phyloP scores from a whole-genome alignment of 2,888 invertebrate genomes.

The Ernsta delagoae region DNA sequence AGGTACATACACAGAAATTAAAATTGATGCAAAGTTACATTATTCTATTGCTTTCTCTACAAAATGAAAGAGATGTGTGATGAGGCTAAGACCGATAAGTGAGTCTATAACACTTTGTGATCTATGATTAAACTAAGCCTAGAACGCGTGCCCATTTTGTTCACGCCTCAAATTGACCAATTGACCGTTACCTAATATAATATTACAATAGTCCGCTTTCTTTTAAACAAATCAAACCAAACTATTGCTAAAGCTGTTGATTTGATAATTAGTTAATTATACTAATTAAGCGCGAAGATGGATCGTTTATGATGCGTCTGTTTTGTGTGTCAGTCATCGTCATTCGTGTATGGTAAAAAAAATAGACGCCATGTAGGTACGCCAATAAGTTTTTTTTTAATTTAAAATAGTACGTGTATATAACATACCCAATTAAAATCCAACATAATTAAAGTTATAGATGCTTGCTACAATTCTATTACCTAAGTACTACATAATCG shows the following conservation, averaged over 20 bases:
- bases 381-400: too few relatives aligned
- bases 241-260: conserved; percentile 42
- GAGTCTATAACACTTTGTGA: conserved; percentile 1
- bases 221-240: not conserved
- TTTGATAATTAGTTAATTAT: conserved; percentile 59
- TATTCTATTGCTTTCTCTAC: too few relatives aligned
- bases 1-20: too few relatives aligned
- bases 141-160: not conserved
- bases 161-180: conserved; percentile 6
- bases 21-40: too few relatives aligned
- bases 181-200: conserved; percentile 7
- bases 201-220: conserved; percentile 1
- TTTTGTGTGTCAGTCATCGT: conserved; percentile 1
- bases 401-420: too few relatives aligned
- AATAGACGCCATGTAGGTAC: too few relatives aligned
- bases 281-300: conserved; percentile 35
- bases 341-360: not conserved
- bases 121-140: not conserved
- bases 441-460: too few relatives aligned
- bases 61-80: too few relatives aligned
- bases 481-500: too few relatives aligned
- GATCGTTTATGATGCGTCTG: not conserved
- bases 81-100: too few relatives aligned
- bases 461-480: too few relatives aligned
- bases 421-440: too few relatives aligned